Evolutionary conservation across 1,140 invertebrate species (phyloP), one percentile per base, ranked within the genome.

Genomic region (Apis florea): DNA sequence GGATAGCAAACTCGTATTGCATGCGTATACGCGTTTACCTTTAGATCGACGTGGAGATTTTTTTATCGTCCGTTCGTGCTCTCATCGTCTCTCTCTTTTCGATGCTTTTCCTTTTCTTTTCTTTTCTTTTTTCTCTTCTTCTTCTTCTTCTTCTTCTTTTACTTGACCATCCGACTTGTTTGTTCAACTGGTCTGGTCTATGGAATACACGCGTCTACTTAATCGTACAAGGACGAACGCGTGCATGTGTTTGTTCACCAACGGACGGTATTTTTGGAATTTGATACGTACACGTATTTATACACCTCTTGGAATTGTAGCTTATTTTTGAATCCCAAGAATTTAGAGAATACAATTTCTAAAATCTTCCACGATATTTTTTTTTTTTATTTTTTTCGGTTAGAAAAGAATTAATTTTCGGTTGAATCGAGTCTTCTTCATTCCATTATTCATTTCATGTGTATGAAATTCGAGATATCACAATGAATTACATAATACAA

Each of bases 221-320:
- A 15, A 58, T 47, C 21, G 59, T 66, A 86, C 85, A 87, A 87
- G 86, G 83, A 84, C 85, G 69, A 74, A 3, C n/a, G 6, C 21
- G 1, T 51, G 19, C n/a, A 40, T 31, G 1, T n/a, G 21, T 51
- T 6, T 63, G 10, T 54, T 51, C 64, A 47, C 13, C 67, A 19
- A 19, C 61, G 15, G 0, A 47, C 6, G 2, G 13, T 47, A 26
- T 54, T 56, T 73, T 53, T n/a, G 11, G 0, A 59, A 17, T 51
- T 40, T 0, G 5, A 53, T 9, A 19, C 40, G 24, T 10, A 11
- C 17, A 11, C 17, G 8, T 10, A 19, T 63, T 63, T 63, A 40
- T 40, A 6, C 31, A 40, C 31, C 31, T 40, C 31, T 40, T 40
- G 31, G 31, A 40, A 40, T 40, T 40, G 4, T 40, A 40, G 2